Base-by-base conservation (phyloP, 1,140 invertebrate species). In the Ips nitidus region DNA sequence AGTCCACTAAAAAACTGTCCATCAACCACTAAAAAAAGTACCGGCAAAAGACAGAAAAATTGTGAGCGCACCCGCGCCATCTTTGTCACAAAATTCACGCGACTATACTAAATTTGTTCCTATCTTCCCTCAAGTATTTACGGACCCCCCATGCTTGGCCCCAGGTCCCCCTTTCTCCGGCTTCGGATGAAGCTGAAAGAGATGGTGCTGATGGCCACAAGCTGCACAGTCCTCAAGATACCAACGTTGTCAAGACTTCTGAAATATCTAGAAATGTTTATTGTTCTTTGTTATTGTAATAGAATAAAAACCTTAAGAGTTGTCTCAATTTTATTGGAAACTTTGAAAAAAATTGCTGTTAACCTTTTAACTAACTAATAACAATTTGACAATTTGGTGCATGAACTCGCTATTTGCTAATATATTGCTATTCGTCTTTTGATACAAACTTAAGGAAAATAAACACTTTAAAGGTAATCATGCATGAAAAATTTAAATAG, bases 121-220 rank as follows among this genome's bases (percentile, higher is more conserved):
- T n/a, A 41, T 8, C 3, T 42, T 59, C 41, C 41, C 41, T 41
- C 38, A 7, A 8, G n/a, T 59, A 59, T 59, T 59, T 59, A 59
- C 57, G 57, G 8, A 41, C 57, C 39, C 57, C 57, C 57, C 39
- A 59, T n/a, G 57, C 40, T 8, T 38, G 41, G 37, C 2, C 40
- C 57, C 40, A 59, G 57, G 8, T 41, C 57, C 57, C 57, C 41
- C 57, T 59, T 59, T 59, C 57, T 59, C 57, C 41, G 41, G 57
- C 57, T 59, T 41, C 41, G 41, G 57, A 36, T 59, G 57, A 38
- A 59, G 57, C 40, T 41, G 57, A 8, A 42, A 59, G 57, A 59
- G 52, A 55, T 55, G 5, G n/a, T n/a, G 37, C 8, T 5, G 8
- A 7, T 41, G 40, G n/a, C 57, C 3, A 56, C 22, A 39, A 7